Base-by-base conservation (phyloP, 2,888 invertebrate genomes). In the Andrena flavipes region DNA sequence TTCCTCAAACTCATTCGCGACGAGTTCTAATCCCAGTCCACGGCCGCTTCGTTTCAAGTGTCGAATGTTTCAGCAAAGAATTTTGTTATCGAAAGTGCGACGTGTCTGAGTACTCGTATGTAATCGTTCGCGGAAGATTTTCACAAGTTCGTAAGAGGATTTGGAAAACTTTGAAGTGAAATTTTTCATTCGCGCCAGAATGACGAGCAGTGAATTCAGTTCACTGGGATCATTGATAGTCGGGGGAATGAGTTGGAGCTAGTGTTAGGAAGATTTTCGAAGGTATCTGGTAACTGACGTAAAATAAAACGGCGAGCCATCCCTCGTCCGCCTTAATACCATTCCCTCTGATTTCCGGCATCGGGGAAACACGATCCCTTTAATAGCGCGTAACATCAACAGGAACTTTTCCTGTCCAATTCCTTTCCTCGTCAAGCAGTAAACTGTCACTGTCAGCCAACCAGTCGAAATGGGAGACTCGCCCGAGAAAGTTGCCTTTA, bases 341-440 rank as follows among this genome's bases (percentile, higher is more conserved):
- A 84, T 87, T 81, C 88, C 86, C 88, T 87, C 87, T 88, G 90
- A 91, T 91, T 90, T 91, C 90, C 90, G 88, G 89, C 88, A 90
- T 87, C 88, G 85, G 79, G 84, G 89, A 90, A 92, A 92, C 89
- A 89, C 90, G 91, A 92, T 92, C 91, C 87, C 89, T 90, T 91
- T 92, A 92, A 93, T 93, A 92, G 91, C 87, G 88, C 88, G 90
- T 89, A 91, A 92, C 90, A 91, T 91, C 90, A 91, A 89, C 90
- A 87, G 87, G 65, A 86, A 88, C 82, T 88, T 85, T 85, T 71
- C 82, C 78, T 23, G 72, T 69, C 73, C 85, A 79, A 87, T 85
- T 84, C 77, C 83, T 83, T 73, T 81, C 74, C 76, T 68, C 72
- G 80, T 86, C 86, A 81, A 63, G 76, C 60, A 82, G 75, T 72